A percentile compares a stretch with the other conserved stretches of the same genome.
Conservation (phyloP, 37 sponge, comb jelly and placozoan genomes). For the Halichondria panicea region DNA sequence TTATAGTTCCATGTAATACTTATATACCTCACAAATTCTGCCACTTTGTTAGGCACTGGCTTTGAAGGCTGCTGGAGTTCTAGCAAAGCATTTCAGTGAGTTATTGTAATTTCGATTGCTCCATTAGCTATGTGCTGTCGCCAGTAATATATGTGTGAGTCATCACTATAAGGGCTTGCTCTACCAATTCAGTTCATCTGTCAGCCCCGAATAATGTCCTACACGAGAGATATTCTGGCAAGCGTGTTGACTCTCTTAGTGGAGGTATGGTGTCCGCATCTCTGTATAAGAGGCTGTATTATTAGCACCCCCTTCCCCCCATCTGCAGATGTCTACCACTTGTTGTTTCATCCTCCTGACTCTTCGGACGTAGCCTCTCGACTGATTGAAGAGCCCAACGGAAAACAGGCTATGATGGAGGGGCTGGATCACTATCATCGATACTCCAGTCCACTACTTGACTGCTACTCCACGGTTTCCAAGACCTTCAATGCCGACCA, state of each 20-base stretch:
- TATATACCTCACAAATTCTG: not conserved
- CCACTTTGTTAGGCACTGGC: constrained; percentile 50
- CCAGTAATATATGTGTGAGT: constrained; percentile 4
- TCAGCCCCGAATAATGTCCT: constrained; percentile 77
- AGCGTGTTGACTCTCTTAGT: constrained; percentile 90
- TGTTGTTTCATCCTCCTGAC: constrained; percentile 70
- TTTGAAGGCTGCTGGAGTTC: constrained; percentile 75
- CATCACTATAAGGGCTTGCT: not conserved
- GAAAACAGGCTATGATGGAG: constrained; percentile 32
- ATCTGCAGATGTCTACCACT: constrained; percentile 89
- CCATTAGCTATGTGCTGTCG: not conserved
- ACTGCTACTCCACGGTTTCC: constrained; percentile 44
- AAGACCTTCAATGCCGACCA: constrained; percentile 87
- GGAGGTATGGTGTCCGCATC: constrained; percentile 66
- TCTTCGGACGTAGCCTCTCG: constrained; percentile 60
- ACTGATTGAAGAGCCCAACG: constrained; percentile 61
- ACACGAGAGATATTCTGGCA: constrained; percentile 81
- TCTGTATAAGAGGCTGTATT: not conserved
- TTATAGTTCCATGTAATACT: not conserved
- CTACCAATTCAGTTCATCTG: constrained; percentile 72
- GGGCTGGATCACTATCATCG: constrained; percentile 53
- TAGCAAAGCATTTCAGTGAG: constrained; percentile 86
- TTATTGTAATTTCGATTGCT: not conserved
- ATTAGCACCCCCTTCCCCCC: not conserved
- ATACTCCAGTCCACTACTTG: constrained; percentile 48